Evolutionary conservation across 2,797 vertebrate species (phyloP).

Genomic region (Muscicapa striata): DNA sequence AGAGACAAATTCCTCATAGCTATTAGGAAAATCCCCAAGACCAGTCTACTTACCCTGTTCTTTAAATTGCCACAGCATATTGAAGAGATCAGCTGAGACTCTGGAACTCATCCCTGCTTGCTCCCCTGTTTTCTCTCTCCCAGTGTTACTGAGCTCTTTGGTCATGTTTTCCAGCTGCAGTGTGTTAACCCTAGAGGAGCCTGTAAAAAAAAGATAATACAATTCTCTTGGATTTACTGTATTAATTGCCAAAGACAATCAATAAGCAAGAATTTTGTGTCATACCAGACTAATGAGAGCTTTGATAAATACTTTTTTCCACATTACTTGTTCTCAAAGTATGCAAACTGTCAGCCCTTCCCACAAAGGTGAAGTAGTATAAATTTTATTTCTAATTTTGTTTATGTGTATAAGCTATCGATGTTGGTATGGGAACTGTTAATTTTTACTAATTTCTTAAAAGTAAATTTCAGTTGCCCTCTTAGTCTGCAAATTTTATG

Average conservation of each 20-base stretch:
- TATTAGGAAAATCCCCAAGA: background rate
- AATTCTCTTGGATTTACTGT: background rate
- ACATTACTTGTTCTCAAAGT: background rate
- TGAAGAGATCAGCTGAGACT: background rate
- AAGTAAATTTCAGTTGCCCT: background rate
- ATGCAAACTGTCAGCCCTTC: background rate
- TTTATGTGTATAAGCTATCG: background rate
- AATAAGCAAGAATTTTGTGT: background rate
- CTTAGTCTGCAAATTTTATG: background rate
- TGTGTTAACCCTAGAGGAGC: background rate
- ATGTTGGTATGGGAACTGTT: background rate
- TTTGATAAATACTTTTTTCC: background rate
- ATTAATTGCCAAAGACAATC: background rate
- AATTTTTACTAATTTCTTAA: background rate
- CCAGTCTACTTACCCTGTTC: background rate
- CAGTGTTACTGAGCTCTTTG: background rate
- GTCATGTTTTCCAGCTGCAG: background rate
- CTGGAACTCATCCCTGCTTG: background rate
- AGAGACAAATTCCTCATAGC: fast-evolving
- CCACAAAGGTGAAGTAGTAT: background rate
- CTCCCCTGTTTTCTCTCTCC: background rate
- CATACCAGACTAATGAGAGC: background rate
- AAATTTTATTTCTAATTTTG: background rate
- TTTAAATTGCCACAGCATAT: background rate
- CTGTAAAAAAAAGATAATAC: background rate